These are phyloP conservation scores for Fratercula arctica DNA, from an alignment of 2,797 vertebrate species.

Conservation along the genomic window DNA sequence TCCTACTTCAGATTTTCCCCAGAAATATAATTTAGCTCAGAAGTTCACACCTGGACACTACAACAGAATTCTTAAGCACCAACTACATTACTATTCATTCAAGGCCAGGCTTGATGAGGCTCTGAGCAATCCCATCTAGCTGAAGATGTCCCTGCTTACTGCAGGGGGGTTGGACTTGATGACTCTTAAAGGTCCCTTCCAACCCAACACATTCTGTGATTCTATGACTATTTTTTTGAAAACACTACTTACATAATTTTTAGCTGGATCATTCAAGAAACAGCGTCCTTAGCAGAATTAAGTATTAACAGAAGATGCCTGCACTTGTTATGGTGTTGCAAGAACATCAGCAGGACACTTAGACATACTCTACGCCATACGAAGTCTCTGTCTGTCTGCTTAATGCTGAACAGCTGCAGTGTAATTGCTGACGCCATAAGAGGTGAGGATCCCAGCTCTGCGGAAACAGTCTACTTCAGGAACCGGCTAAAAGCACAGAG, in stretches of 20 bases:
- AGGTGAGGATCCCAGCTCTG: not conserved
- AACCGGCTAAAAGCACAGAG: not conserved
- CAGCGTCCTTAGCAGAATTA: not conserved
- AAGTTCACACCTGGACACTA: not conserved
- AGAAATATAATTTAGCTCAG: not conserved
- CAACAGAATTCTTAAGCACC: not conserved
- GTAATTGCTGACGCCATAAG: not conserved
- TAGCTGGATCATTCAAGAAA: not conserved
- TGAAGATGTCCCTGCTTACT: too few species aligned
- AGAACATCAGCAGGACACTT: not conserved
- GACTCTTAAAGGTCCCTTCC: too few species aligned
- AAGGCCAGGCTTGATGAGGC: too few species aligned
- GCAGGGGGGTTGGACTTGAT: too few species aligned
- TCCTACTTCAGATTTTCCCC: not conserved
- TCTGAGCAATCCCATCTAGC: too few species aligned
- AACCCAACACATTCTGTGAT: too few species aligned
- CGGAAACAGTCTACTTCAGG: not conserved
- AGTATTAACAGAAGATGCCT: not conserved
- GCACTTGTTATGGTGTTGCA: not conserved
- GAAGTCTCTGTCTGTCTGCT: not conserved
- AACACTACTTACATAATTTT: not conserved
- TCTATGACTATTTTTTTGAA: not conserved
- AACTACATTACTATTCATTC: not conserved
- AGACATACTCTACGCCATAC: rapidly evolving
- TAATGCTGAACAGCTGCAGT: not conserved